Percentiles rank a stretch among this genome's conserved stretches.
Conservation (phyloP, 2,113 vertebrate species). For the Puma concolor region DNA sequence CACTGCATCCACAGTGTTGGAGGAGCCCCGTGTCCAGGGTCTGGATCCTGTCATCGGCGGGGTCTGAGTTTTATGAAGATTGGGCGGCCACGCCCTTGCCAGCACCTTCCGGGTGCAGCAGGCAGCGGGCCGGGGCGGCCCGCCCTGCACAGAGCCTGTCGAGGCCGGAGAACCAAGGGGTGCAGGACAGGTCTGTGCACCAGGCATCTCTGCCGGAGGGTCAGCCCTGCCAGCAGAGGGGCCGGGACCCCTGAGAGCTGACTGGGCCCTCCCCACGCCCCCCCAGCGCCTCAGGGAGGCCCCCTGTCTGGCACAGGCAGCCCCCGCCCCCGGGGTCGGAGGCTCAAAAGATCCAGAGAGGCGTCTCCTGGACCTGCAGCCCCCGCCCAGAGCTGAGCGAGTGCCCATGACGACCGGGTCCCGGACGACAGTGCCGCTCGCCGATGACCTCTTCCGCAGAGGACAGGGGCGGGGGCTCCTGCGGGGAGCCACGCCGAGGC, state of each 20-base stretch:
- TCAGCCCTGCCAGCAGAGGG: not conserved
- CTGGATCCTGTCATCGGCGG: no score
- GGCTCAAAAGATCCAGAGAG: not conserved
- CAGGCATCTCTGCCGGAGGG: no score
- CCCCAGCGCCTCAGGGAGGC: not conserved
- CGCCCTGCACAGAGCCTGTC: not conserved
- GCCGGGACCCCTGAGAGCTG: not conserved
- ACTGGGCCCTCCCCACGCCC: not conserved
- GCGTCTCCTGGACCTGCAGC: not conserved
- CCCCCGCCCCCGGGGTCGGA: not conserved
- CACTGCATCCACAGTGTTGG: no score
- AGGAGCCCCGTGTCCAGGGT: no score
- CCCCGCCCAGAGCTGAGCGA: not conserved
- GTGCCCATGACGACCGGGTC: not conserved
- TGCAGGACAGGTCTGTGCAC: not conserved
- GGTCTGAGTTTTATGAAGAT: no score
- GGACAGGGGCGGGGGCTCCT: not conserved
- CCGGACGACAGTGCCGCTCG: accelerated
- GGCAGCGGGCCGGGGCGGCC: not conserved
- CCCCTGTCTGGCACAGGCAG: not conserved
- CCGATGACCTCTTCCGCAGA: not conserved
- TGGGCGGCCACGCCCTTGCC: no score
- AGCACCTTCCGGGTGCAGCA: no score
- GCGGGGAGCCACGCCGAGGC: not conserved
- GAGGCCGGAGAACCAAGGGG: not conserved